phyloP scores from a whole-genome alignment of 2,888 invertebrate species.

The Sphaerophoria rueppellii region DNA sequence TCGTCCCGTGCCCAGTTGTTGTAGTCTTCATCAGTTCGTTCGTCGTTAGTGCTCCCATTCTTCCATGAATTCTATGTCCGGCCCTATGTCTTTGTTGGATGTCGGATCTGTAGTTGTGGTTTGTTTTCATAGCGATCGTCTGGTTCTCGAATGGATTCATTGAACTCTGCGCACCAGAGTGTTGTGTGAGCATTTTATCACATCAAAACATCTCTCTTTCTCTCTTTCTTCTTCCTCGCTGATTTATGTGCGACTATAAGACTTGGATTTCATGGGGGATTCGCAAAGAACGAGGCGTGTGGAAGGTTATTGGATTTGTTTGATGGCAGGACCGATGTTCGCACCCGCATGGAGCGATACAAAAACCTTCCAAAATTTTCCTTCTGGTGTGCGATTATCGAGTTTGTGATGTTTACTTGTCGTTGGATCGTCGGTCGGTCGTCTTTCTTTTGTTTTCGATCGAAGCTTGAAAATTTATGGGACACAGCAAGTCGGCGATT shows the following conservation, averaged over 20 bases:
- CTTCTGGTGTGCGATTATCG: conserved; percentile 68
- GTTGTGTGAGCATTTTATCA: conserved; percentile 62
- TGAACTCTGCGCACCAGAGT: conserved; percentile 53
- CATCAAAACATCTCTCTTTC: conserved; percentile 58
- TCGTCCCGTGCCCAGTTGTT: too few species aligned
- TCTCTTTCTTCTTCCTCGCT: background rate
- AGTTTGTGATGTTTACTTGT: conserved; percentile 65
- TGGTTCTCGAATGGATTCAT: conserved; percentile 51
- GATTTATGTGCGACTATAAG: background rate
- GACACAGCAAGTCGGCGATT: conserved; percentile 69
- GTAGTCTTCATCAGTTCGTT: background rate
- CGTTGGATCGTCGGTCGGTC: conserved; percentile 12
- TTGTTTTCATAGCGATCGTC: conserved; percentile 59
- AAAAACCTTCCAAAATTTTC: conserved; percentile 15
- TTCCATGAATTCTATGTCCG: conserved; percentile 36
- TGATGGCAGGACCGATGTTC: background rate
- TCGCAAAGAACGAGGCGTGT: conserved; percentile 6
- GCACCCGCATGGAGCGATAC: background rate
- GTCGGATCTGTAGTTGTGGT: conserved; percentile 39
- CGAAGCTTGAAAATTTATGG: conserved; percentile 65
- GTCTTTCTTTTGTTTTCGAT: conserved; percentile 25
- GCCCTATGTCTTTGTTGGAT: conserved; percentile 2
- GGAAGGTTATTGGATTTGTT: conserved; percentile 36
- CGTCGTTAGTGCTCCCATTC: conserved; percentile 53
- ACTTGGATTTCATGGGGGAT: conserved; percentile 4